Percentiles rank a stretch among this genome's conserved stretches.
Evolutionary conservation across 2,113 vertebrate species (phyloP).

Genomic region (Aplodontia rufa): DNA sequence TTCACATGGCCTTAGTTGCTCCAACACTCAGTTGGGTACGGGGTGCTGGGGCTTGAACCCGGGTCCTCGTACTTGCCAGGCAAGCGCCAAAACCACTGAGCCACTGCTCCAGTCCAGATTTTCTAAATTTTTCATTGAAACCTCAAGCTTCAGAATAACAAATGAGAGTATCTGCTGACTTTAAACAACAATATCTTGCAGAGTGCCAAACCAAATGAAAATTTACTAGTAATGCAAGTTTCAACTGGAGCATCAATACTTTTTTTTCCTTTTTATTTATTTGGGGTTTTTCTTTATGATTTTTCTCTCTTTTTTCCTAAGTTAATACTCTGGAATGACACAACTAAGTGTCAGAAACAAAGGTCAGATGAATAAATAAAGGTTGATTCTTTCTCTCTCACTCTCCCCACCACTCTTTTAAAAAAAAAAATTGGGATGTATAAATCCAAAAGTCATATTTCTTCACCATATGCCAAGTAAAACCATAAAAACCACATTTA

Average conservation of each 20-base stretch:
- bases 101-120: too few species aligned
- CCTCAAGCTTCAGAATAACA: conserved; percentile 41
- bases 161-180: background rate
- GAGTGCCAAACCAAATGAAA: conserved; percentile 31
- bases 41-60: too few species aligned
- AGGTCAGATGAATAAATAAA: too few species aligned
- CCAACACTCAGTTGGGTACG: too few species aligned
- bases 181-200: background rate
- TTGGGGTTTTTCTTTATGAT: background rate
- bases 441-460: conserved; percentile 47
- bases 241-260: background rate
- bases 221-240: conserved; percentile 17
- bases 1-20: too few species aligned
- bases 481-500: background rate
- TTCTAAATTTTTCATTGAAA: background rate
- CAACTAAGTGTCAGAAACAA: too few species aligned
- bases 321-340: too few species aligned
- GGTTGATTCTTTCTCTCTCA: too few species aligned
- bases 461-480: background rate
- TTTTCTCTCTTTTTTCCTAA: background rate
- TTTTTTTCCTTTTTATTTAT: background rate
- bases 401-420: too few species aligned
- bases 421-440: too few species aligned
- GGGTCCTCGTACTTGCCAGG: too few species aligned
- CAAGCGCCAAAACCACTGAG: too few species aligned